These are phyloP conservation scores for Clarias macrocephalus DNA, from an alignment of 2,113 vertebrate genomes.

Conservation along the genomic window DNA sequence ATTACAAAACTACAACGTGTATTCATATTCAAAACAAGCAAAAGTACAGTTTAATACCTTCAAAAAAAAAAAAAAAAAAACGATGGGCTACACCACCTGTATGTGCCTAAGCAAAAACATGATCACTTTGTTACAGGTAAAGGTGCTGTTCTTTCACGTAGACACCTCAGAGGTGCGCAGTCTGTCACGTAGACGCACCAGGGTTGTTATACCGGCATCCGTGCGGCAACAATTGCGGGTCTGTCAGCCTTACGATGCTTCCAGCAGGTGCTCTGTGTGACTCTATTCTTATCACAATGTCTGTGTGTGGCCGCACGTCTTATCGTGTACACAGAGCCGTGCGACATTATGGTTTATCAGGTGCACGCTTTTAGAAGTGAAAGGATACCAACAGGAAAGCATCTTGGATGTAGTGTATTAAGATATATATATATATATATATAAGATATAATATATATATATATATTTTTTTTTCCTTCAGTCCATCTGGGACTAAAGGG, in stretches of 20 bases:
- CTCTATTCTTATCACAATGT: constrained; percentile 33
- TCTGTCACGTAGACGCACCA: constrained; percentile 8
- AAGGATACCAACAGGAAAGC: constrained; percentile 1
- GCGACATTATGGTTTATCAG: neutral
- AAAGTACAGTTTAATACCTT: neutral
- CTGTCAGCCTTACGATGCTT: constrained; percentile 10
- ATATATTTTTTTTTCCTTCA: neutral
- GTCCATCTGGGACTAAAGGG: neutral
- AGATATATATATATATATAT: neutral
- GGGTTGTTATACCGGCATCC: neutral
- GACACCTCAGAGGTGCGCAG: neutral
- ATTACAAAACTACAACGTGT: neutral
- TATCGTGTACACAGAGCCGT: constrained; percentile 21
- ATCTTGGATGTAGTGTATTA: neutral
- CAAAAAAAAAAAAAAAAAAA: no score
- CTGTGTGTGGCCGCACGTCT: constrained; percentile 14
- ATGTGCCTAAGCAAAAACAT: neutral
- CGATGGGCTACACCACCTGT: neutral
- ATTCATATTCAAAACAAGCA: neutral
- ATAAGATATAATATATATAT: no score
- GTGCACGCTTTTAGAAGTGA: neutral
- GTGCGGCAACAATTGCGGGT: neutral
- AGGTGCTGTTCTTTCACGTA: neutral
- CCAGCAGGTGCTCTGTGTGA: neutral
- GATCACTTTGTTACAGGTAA: neutral